Evolutionary conservation across 2,113 vertebrate species (phyloP).

Genomic region (Apus apus): DNA sequence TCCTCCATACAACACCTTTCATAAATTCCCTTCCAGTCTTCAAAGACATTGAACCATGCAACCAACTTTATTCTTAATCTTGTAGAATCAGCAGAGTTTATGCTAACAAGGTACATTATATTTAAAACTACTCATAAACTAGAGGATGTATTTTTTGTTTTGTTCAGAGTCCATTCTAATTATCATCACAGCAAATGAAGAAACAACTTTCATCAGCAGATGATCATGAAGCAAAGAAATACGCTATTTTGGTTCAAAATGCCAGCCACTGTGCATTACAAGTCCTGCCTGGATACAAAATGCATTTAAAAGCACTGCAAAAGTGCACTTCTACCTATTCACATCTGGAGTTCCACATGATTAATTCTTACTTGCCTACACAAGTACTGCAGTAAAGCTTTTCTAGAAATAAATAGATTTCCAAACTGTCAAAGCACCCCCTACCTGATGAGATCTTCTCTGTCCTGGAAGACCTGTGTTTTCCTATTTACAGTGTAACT

Average conservation of each 20-base stretch:
- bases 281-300: not conserved
- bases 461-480: slow-evolving; percentile 84
- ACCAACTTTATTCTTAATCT: not conserved
- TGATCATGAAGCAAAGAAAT: not conserved
- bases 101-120: not conserved
- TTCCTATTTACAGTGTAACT: slow-evolving; percentile 81
- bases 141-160: not conserved
- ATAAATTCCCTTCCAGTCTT: not conserved
- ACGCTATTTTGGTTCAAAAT: not conserved
- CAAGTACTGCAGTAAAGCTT: not conserved
- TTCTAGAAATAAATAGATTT: not conserved
- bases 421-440: not conserved
- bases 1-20: not conserved
- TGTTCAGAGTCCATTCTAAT: not conserved
- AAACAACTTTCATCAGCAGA: not conserved
- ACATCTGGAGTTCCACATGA: not conserved
- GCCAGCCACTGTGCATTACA: not conserved
- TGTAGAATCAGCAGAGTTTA: not conserved
- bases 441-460: slow-evolving; percentile 92
- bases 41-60: not conserved
- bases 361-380: not conserved
- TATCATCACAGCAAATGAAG: not conserved
- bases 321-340: not conserved
- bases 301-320: not conserved
- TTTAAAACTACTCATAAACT: not conserved